A percentile compares a stretch with the other conserved stretches of the same genome.
These are phyloP conservation scores for Hystrix cristata DNA, from an alignment of 2,113 vertebrate species.

Conservation along the genomic window DNA sequence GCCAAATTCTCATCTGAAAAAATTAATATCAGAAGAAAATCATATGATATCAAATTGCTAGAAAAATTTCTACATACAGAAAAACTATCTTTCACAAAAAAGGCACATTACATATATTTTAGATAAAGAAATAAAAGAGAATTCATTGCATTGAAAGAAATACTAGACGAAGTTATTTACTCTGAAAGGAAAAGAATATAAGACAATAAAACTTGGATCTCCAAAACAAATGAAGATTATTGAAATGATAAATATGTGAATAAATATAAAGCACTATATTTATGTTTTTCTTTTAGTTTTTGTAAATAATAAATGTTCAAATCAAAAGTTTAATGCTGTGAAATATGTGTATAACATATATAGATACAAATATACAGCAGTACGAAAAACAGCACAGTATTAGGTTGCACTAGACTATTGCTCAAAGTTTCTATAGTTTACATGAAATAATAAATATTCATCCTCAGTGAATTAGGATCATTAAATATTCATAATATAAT, in stretches of 20 bases:
- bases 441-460: not conserved
- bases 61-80: not conserved
- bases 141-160: not conserved
- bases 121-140: not conserved
- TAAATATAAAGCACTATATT: not conserved
- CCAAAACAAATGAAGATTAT: not conserved
- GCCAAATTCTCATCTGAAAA: not conserved
- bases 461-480: not conserved
- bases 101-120: not conserved
- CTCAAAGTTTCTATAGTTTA: not conserved
- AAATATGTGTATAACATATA: not conserved
- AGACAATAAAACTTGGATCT: not conserved
- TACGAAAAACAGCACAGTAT: not conserved
- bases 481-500: not conserved
- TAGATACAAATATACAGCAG: not conserved
- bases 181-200: not conserved
- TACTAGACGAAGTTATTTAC: not conserved
- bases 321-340: not conserved
- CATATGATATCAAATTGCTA: not conserved
- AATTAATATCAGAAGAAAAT: not conserved
- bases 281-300: not conserved
- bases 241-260: not conserved
- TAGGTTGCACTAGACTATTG: not conserved
- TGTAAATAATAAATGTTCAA: not conserved
- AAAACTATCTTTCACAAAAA: slow-evolving; percentile 5